These are phyloP conservation scores for Keiferia lycopersicella DNA, from an alignment of 2,888 invertebrate genomes.

Conservation along the genomic window DNA sequence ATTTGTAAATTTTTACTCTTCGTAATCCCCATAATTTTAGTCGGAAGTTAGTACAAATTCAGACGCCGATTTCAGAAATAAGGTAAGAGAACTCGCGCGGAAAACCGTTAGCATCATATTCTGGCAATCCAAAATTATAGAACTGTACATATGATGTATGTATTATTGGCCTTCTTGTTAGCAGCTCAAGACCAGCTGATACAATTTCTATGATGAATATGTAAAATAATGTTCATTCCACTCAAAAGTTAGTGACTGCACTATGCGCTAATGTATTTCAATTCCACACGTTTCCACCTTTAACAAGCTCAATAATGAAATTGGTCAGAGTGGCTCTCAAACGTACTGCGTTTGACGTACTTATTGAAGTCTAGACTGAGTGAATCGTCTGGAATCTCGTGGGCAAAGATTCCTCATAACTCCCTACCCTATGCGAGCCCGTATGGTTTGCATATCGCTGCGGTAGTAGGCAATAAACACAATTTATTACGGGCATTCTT, in stretches of 20 bases:
- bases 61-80: too few relatives aligned
- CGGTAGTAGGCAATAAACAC: not conserved
- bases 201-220: too few relatives aligned
- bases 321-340: slow-evolving; percentile 13
- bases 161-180: too few relatives aligned
- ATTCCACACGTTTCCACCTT: not conserved
- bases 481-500: not conserved
- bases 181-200: too few relatives aligned
- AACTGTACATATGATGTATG: too few relatives aligned
- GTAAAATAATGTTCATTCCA: too few relatives aligned
- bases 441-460: slow-evolving; percentile 27
- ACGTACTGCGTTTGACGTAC: slow-evolving; percentile 27
- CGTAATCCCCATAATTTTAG: too few relatives aligned
- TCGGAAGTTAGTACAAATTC: too few relatives aligned
- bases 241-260: too few relatives aligned
- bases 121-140: too few relatives aligned
- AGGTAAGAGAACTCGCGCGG: not conserved
- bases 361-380: slow-evolving; percentile 28
- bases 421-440: slow-evolving; percentile 38
- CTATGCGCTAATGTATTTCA: too few relatives aligned
- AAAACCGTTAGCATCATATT: not conserved
- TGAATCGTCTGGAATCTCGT: slow-evolving; percentile 18
- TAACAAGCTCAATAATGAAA: not conserved
- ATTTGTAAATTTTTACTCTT: too few relatives aligned
- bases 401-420: slow-evolving; percentile 41